Conservation (phyloP, 2,797 vertebrate species). For the Fistularia tabacaria region DNA sequence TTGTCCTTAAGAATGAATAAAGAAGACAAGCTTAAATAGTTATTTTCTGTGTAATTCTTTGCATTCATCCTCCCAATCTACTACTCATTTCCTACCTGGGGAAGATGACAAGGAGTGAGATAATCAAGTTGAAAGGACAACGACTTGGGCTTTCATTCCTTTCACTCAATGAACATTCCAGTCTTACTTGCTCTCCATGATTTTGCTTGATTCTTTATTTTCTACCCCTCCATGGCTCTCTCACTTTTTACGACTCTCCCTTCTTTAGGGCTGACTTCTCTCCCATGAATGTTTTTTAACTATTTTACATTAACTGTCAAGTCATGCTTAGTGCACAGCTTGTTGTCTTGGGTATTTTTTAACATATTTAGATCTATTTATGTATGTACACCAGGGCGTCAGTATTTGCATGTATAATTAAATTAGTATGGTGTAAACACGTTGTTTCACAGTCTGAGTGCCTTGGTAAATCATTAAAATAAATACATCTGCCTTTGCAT, state of each 20-base stretch:
- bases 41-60: no score
- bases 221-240: conserved; percentile 10
- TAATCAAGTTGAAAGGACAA: conserved; percentile 63
- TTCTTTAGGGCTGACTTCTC: conserved; percentile 53
- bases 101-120: conserved; percentile 8
- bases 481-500: no score
- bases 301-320: conserved; percentile 70
- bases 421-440: no score
- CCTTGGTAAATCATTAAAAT: no score
- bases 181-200: no score
- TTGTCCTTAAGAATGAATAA: no score
- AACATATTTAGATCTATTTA: conserved; percentile 23
- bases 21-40: no score
- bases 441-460: no score
- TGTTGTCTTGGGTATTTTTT: conserved; percentile 40
- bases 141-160: conserved; percentile 48
- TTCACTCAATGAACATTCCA: conserved; percentile 37
- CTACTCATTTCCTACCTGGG: background rate
- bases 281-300: conserved; percentile 75
- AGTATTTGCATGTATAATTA: no score
- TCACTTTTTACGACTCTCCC: conserved; percentile 47
- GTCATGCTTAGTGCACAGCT: conserved; percentile 47
- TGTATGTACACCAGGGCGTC: no score
- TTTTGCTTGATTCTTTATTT: conserved; percentile 44
- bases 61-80: no score